A percentile compares a stretch with the other conserved stretches of the same genome.
Conservation (phyloP, 2,797 vertebrate genomes). For the Poeciliopsis presidionis region DNA sequence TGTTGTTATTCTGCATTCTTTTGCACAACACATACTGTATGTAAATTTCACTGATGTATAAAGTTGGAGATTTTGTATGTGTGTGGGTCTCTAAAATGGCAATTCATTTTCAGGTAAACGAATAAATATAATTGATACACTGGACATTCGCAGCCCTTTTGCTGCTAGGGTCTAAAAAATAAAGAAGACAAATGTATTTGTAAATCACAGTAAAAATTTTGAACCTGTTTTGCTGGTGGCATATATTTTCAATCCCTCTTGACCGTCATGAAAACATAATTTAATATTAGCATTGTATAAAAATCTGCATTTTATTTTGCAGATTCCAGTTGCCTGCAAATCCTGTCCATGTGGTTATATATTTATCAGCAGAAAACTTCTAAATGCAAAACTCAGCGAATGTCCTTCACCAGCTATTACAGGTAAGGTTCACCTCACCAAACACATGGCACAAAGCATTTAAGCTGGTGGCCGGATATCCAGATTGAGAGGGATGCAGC, state of each 20-base stretch:
- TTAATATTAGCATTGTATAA: not conserved
- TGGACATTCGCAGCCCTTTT: not conserved
- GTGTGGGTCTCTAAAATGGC: not conserved
- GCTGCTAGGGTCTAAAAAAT: too few relatives aligned
- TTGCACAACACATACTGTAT: not conserved
- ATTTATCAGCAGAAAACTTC: constrained; percentile 96
- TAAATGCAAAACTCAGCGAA: constrained; percentile 92
- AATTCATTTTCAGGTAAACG: not conserved
- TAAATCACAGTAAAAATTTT: not conserved
- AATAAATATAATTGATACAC: not conserved
- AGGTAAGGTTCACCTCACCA: constrained; percentile 81
- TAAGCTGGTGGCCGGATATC: not conserved
- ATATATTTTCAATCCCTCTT: not conserved
- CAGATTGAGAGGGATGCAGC: not conserved
- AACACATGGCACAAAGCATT: not conserved
- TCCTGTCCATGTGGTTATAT: constrained; percentile 96
- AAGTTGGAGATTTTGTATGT: not conserved
- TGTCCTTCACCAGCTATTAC: constrained; percentile 84
- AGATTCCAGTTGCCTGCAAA: constrained; percentile 99
- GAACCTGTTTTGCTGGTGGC: not conserved
- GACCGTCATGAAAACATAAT: not conserved
- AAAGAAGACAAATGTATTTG: not conserved
- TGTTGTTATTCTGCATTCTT: not conserved
- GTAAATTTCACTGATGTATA: not conserved
- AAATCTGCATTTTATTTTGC: constrained; percentile 30